Evolutionary conservation across 2,888 invertebrate genomes (phyloP), one percentile per base, ranked within the genome.

Genomic region (Drosophila niveifrons): DNA sequence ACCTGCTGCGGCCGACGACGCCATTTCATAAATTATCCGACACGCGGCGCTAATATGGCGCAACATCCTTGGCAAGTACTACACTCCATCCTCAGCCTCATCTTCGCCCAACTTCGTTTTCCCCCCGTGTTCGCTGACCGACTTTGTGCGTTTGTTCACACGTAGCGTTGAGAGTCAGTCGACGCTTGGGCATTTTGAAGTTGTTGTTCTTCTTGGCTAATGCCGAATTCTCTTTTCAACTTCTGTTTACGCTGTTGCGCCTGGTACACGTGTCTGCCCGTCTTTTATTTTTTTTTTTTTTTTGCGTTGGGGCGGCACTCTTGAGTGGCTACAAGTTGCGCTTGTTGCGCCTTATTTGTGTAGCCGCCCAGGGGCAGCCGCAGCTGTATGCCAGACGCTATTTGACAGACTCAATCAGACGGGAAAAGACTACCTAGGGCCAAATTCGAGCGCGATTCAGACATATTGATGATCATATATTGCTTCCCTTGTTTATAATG

Each of bases 1-100:
- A 47, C 51, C 72, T 63, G 66, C 70, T 76, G 71, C 62, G 76
- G 78, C 77, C 86, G 77, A 72, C 66, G 66, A 59, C 48, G 78
- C 75, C 73, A 66, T 78, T 86, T 85, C 83, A 84, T 84, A 84
- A 84, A 84, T 84, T 84, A 88, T 80, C 88, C 88, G 72, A 82
- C 88, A 88, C 88, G 88, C 83, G 83, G 83, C 88, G 85, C 85
- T 83, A 83, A 83, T 88, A 85, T 82, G 83, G 88, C 85, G 80
- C 83, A 77, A 88, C 83, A 88, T 80, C 76, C 72, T 66, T 72
- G 72, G 72, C 75, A 75, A 76, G 71, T 63, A 63, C 48, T 63
- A 61, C 48, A 63, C 61, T 59, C 43, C 62, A 34, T 29, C 34
- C 6, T 28, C 7, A 1, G 11, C 55, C 18, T 7, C 17, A 9